These are phyloP conservation scores for Chloroclystis v-ata DNA, from an alignment of 2,888 invertebrate species.

Conservation along the genomic window DNA sequence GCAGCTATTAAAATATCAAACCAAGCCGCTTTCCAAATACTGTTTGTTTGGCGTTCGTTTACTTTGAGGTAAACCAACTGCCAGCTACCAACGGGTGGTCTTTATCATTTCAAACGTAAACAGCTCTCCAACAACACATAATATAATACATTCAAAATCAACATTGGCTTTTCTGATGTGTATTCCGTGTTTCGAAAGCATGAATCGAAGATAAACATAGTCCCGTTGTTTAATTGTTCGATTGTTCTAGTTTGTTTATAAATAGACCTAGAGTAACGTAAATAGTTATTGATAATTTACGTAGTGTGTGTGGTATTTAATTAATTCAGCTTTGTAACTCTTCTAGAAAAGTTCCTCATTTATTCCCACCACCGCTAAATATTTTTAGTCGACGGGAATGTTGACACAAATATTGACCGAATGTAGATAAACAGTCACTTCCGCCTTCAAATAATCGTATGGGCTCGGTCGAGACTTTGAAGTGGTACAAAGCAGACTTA, in stretches of 20 bases:
- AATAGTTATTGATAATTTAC: too few relatives aligned
- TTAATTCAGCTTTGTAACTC: too few relatives aligned
- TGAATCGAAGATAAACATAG: conserved; percentile 21
- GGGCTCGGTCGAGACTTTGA: conserved; percentile 42
- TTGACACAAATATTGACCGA: conserved; percentile 10
- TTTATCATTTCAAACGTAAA: conserved; percentile 74
- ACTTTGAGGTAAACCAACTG: conserved; percentile 70
- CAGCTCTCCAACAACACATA: conserved; percentile 61
- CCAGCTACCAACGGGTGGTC: conserved; percentile 61
- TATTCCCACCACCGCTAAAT: conserved; percentile 7
- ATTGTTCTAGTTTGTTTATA: conserved; percentile 7
- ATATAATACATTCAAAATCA: conserved; percentile 63
- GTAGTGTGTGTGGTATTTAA: too few relatives aligned
- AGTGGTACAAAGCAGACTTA: conserved; percentile 51
- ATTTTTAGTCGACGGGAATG: conserved; percentile 9
- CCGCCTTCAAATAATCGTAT: conserved; percentile 27
- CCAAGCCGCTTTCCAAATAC: conserved; percentile 56
- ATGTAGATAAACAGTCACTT: conserved; percentile 22
- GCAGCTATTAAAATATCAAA: conserved; percentile 45
- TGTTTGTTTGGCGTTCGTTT: conserved; percentile 68
- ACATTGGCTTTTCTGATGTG: conserved; percentile 41
- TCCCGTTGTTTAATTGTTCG: conserved; percentile 17
- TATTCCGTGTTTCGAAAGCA: conserved; percentile 26
- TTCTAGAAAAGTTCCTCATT: too few relatives aligned
- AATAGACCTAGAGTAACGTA: neutral